Conservation (phyloP, 2,888 invertebrate genomes). For the Dilophus febrilis region DNA sequence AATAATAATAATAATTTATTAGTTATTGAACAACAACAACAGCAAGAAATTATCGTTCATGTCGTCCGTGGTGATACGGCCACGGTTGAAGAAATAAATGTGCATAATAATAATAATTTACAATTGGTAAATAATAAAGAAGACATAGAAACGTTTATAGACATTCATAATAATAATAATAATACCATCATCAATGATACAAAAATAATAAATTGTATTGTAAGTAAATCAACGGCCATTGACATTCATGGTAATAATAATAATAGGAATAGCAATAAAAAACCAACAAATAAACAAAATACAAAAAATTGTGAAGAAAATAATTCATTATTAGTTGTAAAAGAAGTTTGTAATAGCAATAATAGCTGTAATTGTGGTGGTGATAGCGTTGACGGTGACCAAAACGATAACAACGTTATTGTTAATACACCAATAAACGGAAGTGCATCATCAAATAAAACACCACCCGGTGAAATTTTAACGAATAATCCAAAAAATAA, state of each 20-base stretch:
- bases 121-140: no score
- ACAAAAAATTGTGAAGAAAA: no score
- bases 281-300: no score
- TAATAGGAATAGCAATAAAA: conserved; percentile 3
- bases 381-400: neutral
- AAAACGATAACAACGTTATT: neutral
- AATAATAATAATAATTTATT: no score
- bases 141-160: neutral
- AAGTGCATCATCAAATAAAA: neutral
- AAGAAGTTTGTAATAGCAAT: no score
- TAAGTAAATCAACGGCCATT: conserved; percentile 7
- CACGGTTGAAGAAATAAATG: no score
- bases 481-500: neutral
- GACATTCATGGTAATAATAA: conserved; percentile 9
- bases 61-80: no score
- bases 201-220: neutral
- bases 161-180: neutral
- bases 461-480: neutral
- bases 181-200: conserved; percentile 2
- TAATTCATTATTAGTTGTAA: no score
- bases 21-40: no score
- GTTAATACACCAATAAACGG: neutral
- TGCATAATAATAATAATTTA: no score
- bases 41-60: no score
- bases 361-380: neutral